Conservation (phyloP, 2,113 vertebrate species). For the Connochaetes taurinus region DNA sequence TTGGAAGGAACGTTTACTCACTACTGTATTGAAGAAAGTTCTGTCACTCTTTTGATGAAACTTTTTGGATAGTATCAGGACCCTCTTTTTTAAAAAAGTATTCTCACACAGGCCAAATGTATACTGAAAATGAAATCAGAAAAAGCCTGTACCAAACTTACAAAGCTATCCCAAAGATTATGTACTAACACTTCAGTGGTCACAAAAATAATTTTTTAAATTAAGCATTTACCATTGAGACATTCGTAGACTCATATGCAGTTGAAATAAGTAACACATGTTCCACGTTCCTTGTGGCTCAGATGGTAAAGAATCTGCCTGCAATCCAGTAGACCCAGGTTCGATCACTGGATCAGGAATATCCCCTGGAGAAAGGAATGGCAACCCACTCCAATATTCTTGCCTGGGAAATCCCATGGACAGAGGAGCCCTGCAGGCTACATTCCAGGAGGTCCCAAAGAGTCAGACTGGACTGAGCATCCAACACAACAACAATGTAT, state of each 20-base stretch:
- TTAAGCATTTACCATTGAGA: neutral
- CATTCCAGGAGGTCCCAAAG: neutral
- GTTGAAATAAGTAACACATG: neutral
- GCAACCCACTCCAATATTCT: neutral
- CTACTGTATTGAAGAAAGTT: neutral
- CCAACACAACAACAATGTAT: neutral
- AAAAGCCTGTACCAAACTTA: neutral
- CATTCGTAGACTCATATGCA: neutral
- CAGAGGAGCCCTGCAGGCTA: neutral
- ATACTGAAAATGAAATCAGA: neutral
- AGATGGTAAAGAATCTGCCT: neutral
- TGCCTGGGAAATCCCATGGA: neutral
- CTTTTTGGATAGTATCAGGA: neutral
- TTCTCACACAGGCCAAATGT: neutral
- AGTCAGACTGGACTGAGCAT: neutral
- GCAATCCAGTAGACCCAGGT: neutral
- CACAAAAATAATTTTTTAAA: neutral
- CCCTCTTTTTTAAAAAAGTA: neutral
- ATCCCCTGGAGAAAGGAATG: neutral
- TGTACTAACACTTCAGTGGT: neutral
- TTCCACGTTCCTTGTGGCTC: neutral
- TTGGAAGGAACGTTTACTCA: neutral
- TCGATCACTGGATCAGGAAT: neutral
- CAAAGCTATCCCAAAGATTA: neutral
- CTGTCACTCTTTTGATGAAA: neutral